phyloP scores from a whole-genome alignment of 2,113 vertebrate species.

The Scophthalmus maximus region DNA sequence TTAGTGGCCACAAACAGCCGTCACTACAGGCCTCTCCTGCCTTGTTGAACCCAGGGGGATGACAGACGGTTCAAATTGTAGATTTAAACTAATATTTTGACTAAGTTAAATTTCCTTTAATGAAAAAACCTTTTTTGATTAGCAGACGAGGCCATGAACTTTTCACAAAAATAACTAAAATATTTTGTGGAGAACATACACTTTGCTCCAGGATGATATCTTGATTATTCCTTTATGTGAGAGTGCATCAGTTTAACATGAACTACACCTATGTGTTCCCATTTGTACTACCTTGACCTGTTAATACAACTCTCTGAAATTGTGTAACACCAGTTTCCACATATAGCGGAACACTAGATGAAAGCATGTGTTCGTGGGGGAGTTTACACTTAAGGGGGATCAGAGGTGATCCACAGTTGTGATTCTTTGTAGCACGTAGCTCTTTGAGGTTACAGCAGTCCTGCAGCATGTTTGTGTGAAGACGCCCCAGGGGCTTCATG shows the following conservation, averaged over 20 bases:
- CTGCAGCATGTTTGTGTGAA: constrained; percentile 42
- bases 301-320: constrained; percentile 8
- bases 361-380: constrained; percentile 55
- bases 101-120: constrained; percentile 7
- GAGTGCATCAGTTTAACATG: no score
- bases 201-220: not conserved
- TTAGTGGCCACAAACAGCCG: constrained; percentile 33
- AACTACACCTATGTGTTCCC: no score
- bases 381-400: constrained; percentile 55
- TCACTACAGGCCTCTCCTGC: constrained; percentile 15
- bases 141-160: not conserved
- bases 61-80: constrained; percentile 17
- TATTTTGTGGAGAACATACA: not conserved
- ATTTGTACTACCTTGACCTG: constrained; percentile 8
- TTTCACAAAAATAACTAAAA: not conserved
- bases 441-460: constrained; percentile 36
- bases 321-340: no score
- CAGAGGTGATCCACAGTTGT: constrained; percentile 51
- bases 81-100: constrained; percentile 30
- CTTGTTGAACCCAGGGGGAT: constrained; percentile 16
- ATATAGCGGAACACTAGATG: constrained; percentile 43
- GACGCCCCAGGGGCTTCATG: constrained; percentile 27
- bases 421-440: constrained; percentile 32
- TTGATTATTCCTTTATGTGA: not conserved
- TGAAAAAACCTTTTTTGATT: not conserved